Conservation (phyloP, 2,888 invertebrate genomes). For the Perizoma flavofasciatum region DNA sequence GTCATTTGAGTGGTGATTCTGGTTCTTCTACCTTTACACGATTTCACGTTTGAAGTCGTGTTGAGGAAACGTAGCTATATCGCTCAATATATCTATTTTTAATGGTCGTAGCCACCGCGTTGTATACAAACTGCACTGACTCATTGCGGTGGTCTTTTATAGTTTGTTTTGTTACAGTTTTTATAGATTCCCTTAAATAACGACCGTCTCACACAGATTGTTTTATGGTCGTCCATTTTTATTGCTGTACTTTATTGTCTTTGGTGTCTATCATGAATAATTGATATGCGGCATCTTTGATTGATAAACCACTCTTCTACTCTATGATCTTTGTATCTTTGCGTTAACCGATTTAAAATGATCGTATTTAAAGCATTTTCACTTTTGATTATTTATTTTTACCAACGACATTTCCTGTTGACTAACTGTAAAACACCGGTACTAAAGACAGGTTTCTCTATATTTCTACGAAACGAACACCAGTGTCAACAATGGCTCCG, state of each 20-base stretch:
- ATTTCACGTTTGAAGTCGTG: too few relatives aligned
- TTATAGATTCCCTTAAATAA: slow-evolving; percentile 72
- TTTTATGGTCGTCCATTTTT: slow-evolving; percentile 60
- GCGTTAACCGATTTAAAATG: slow-evolving; percentile 37
- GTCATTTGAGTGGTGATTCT: too few relatives aligned
- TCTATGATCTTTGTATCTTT: slow-evolving; percentile 36
- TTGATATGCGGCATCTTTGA: slow-evolving; percentile 44
- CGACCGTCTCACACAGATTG: slow-evolving; percentile 62
- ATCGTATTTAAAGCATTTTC: slow-evolving; percentile 22
- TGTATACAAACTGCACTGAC: slow-evolving; percentile 54
- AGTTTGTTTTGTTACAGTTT: slow-evolving; percentile 69
- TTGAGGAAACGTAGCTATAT: slow-evolving; percentile 9
- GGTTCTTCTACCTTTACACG: too few relatives aligned
- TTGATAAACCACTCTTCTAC: slow-evolving; percentile 34
- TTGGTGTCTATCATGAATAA: slow-evolving; percentile 55
- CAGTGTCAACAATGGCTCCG: slow-evolving; percentile 59
- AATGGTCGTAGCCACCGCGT: slow-evolving; percentile 66
- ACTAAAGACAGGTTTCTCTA: slow-evolving; percentile 52
- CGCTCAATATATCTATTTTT: slow-evolving; percentile 54
- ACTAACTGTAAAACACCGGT: slow-evolving; percentile 42
- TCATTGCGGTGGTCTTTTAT: slow-evolving; percentile 76
- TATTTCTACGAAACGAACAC: slow-evolving; percentile 63
- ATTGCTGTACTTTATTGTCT: slow-evolving; percentile 53
- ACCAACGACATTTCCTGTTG: slow-evolving; percentile 45
- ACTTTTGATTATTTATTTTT: slow-evolving; percentile 42